Evolutionary conservation across 2,113 vertebrate species (phyloP).

Genomic region (Pimephales promelas): DNA sequence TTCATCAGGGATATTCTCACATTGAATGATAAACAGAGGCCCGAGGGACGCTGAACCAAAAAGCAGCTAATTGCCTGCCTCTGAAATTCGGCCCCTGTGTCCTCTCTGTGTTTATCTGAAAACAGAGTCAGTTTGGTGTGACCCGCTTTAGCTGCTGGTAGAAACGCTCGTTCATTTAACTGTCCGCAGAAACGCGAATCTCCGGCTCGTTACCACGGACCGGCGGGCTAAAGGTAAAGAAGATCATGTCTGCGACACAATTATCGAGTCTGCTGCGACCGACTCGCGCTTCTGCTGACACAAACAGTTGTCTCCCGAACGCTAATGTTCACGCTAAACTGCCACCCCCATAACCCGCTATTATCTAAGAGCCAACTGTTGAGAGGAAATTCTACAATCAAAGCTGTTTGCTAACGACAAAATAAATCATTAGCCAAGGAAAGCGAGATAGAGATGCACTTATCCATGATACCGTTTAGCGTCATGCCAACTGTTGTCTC

Average conservation of each 20-base stretch:
- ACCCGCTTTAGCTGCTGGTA: slow-evolving; percentile 33
- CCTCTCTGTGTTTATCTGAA: slow-evolving; percentile 57
- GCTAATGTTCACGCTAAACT: slow-evolving; percentile 19
- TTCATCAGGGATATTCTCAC: slow-evolving; percentile 81
- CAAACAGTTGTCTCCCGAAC: not conserved
- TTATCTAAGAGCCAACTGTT: slow-evolving; percentile 44
- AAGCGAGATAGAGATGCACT: slow-evolving; percentile 29
- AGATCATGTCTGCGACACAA: slow-evolving; percentile 22
- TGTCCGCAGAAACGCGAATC: slow-evolving; percentile 26
- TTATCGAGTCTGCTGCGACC: slow-evolving; percentile 15
- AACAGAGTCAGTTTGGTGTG: slow-evolving; percentile 31
- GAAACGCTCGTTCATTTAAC: slow-evolving; percentile 37
- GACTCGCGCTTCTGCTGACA: slow-evolving; percentile 22
- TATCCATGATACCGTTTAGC: slow-evolving; percentile 18
- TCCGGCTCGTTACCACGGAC: slow-evolving; percentile 5
- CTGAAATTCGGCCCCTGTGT: slow-evolving; percentile 73
- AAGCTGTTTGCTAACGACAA: slow-evolving; percentile 36
- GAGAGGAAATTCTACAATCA: slow-evolving; percentile 36
- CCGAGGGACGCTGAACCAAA: slow-evolving; percentile 72
- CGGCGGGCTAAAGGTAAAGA: slow-evolving; percentile 33
- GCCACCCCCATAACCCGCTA: slow-evolving; percentile 28
- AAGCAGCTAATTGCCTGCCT: slow-evolving; percentile 79
- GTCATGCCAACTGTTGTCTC: slow-evolving; percentile 24
- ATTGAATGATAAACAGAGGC: slow-evolving; percentile 80
- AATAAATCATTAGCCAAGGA: slow-evolving; percentile 50